Evolutionary conservation across 1,140 invertebrate genomes (phyloP), one percentile per base, ranked within the genome.

Genomic region (Aphidius ervi): DNA sequence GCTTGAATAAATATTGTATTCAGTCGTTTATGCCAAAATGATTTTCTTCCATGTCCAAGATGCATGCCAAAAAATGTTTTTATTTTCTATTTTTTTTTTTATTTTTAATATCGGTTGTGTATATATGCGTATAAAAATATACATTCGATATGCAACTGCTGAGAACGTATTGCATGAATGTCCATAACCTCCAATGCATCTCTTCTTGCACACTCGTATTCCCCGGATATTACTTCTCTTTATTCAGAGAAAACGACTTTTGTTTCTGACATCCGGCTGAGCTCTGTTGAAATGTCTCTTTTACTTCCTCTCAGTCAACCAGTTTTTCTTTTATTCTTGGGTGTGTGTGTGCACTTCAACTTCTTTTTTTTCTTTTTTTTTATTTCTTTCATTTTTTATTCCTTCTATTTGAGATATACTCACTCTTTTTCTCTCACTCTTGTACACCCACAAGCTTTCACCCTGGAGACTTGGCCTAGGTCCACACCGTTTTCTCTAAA

Each of bases 141-240:
- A 16, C 16, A 31, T 31, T 31, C 4, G 23, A 31, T 31, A 31
- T 31, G 23, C 23, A 31, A 31, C 23, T 31, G 23, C 16, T 16
- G 16, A 16, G 16, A 49, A 16, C 48, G 20, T 16, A 6, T 55
- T 55, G 9, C 31, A 31, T 31, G 5, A 16, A 31, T 55, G 7
- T 45, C 16, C 40, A 31, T 41, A 55, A 6, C 6, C 31, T 16
- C 9, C 37, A 23, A 5, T 55, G 16, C 16, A 41, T 8, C 2
- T 31, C n/a, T 6, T 42, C n/a, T 6, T 37, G 31, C 40, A 10
- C 53, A n/a, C 53, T 45, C 4, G 53, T 41, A 56, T n/a, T 56
- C 55, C 55, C 55, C 46, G 9, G 55, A 56, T 56, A 56, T 56
- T 56, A 56, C 55, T 37, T 56, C 55, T 42, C n/a, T 23, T 42